Evolutionary conservation across 2,113 vertebrate species (phyloP).

Genomic region (Deroptyus accipitrinus): DNA sequence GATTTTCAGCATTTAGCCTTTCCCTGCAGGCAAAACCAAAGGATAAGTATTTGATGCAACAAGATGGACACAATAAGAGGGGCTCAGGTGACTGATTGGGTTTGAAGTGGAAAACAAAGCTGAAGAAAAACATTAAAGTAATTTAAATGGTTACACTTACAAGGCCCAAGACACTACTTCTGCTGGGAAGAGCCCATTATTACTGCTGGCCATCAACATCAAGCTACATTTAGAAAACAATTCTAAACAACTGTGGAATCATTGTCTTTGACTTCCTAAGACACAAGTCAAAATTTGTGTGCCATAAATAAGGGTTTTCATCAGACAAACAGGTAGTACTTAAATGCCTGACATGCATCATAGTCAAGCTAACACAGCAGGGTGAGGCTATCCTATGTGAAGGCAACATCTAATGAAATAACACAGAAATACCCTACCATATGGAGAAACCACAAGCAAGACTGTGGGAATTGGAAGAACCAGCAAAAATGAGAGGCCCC

Average conservation of each 20-base stretch:
- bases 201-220: neutral
- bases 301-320: neutral
- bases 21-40: conserved; percentile 26
- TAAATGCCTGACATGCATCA: neutral
- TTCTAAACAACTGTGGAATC: neutral
- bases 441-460: neutral
- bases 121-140: conserved; percentile 10
- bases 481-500: neutral
- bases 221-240: neutral
- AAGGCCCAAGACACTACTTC: neutral
- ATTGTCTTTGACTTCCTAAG: neutral
- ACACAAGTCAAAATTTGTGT: neutral
- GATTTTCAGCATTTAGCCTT: conserved; percentile 38
- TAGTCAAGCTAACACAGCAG: neutral
- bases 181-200: neutral
- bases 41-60: conserved; percentile 17
- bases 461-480: conserved; percentile 3
- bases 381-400: neutral
- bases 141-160: neutral
- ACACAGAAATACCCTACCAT: neutral
- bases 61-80: neutral
- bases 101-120: conserved; percentile 20
- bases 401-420: neutral
- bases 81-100: neutral
- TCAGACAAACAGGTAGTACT: neutral